These are phyloP conservation scores for Dendrocopos noguchii DNA, from an alignment of 2,113 vertebrate genomes.

Conservation along the genomic window DNA sequence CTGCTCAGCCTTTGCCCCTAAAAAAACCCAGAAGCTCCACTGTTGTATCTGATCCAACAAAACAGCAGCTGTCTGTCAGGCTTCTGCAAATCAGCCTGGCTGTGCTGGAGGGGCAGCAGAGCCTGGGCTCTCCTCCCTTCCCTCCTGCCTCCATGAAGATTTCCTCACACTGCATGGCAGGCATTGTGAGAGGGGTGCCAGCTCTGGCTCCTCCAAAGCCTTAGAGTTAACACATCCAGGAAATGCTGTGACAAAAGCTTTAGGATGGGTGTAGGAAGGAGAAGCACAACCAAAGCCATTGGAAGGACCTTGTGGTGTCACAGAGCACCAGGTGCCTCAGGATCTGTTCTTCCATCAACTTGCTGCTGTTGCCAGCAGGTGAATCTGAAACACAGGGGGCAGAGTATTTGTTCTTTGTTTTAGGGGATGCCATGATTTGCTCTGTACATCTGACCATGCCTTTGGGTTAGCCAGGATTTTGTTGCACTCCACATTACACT, in stretches of 20 bases:
- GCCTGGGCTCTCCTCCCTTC: not conserved
- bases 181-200: not conserved
- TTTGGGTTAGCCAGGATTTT: not conserved
- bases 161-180: not conserved
- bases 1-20: not conserved
- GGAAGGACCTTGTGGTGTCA: accelerated
- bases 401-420: not conserved
- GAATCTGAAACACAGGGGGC: not conserved
- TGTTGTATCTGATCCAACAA: not conserved
- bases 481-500: not conserved
- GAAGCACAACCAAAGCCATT: accelerated
- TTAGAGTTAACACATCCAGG: not conserved
- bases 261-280: not conserved
- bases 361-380: not conserved
- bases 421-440: not conserved
- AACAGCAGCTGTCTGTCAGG: not conserved
- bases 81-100: not conserved
- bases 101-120: not conserved
- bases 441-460: not conserved
- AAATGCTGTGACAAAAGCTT: not conserved
- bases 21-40: not conserved
- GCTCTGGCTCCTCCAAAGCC: not conserved
- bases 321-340: accelerated
- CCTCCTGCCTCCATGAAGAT: accelerated
- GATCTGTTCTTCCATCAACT: not conserved